Percentiles rank a stretch among this genome's conserved stretches.
phyloP scores from a whole-genome alignment of 2,888 invertebrate species.

The Oconnorella tubifera region DNA sequence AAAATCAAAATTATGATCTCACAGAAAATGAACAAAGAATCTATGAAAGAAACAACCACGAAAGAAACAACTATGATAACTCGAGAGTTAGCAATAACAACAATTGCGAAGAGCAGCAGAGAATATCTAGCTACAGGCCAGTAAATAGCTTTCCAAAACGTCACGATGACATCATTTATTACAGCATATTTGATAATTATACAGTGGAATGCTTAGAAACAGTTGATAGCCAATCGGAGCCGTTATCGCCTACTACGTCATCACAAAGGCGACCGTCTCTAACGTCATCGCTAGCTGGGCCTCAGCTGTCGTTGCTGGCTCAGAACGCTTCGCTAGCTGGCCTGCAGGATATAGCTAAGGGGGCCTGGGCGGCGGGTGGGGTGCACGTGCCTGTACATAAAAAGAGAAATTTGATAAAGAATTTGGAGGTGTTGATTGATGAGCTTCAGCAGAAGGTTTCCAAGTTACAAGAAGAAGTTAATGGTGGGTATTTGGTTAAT shows the following conservation, averaged over 20 bases:
- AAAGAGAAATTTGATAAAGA: conserved; percentile 20
- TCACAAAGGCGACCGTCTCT: not conserved
- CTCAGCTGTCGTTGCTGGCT: not conserved
- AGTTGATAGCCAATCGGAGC: not conserved
- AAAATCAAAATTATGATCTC: no score
- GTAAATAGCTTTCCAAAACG: no score
- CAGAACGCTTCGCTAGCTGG: not conserved
- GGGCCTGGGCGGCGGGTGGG: conserved; percentile 2
- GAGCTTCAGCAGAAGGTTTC: conserved; percentile 16
- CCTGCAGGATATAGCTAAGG: not conserved
- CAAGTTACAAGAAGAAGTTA: conserved; percentile 15
- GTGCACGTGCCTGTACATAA: conserved; percentile 15
- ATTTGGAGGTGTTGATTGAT: conserved; percentile 17
- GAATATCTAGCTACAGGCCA: no score
- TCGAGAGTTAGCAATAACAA: no score
- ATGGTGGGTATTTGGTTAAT: conserved; percentile 17
- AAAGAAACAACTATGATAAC: no score
- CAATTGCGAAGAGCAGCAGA: no score
- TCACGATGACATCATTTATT: conserved; percentile 20
- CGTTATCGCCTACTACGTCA: not conserved
- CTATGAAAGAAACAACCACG: no score
- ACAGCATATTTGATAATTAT: conserved; percentile 25
- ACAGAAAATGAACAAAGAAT: no score
- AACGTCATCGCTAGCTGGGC: not conserved
- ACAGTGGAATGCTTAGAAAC: conserved; percentile 21